phyloP scores from a whole-genome alignment of 2,797 vertebrate species.

The Notamacropus eugenii region DNA sequence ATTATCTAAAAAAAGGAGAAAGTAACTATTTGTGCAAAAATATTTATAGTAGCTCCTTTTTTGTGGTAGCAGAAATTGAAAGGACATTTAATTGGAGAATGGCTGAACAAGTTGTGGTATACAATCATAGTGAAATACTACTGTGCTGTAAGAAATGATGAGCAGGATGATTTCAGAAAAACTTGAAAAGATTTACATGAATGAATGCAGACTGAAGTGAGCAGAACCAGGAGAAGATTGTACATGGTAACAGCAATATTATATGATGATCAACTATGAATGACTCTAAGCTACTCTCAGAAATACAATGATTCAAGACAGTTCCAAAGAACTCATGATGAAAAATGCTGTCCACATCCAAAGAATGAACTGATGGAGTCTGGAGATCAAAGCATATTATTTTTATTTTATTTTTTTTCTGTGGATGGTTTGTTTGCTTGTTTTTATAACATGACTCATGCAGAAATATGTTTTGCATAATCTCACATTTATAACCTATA shows the following conservation, averaged over 20 bases:
- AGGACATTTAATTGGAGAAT: not conserved
- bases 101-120: not conserved
- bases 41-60: not conserved
- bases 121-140: not conserved
- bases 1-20: not conserved
- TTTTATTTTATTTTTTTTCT: not conserved
- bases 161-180: not conserved
- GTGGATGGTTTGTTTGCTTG: not conserved
- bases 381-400: not conserved
- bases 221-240: not conserved
- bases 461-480: not conserved
- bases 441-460: not conserved
- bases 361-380: not conserved
- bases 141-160: not conserved
- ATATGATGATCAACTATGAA: not conserved
- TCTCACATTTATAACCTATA: not conserved
- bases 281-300: not conserved
- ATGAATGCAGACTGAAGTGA: not conserved
- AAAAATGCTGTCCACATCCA: not conserved
- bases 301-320: not conserved
- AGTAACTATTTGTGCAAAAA: not conserved
- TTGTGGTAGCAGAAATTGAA: not conserved
- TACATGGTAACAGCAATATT: not conserved
- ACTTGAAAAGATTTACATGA: not conserved
- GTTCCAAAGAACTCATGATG: not conserved